Conservation (phyloP, 23 tunicate species). For the Ascidia mentula region DNA sequence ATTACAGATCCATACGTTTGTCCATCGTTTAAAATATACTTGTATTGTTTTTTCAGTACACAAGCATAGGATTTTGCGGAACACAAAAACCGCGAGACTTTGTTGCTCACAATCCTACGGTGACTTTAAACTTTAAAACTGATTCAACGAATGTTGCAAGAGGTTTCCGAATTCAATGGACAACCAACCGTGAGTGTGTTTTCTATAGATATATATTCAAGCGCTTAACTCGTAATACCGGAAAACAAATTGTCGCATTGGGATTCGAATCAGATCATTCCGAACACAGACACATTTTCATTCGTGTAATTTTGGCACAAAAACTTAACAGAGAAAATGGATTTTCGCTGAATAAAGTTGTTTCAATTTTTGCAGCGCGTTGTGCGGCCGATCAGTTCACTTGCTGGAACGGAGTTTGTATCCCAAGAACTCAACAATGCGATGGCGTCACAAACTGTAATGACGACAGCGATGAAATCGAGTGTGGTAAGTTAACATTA, state of each 20-base stretch:
- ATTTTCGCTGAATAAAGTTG: too few species aligned
- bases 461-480: conserved; percentile 41
- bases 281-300: too few species aligned
- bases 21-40: too few species aligned
- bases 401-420: conserved; percentile 37
- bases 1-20: neutral
- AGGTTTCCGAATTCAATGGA: conserved; percentile 29
- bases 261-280: too few species aligned
- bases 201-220: too few species aligned
- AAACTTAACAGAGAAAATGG: too few species aligned
- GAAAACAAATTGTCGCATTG: too few species aligned
- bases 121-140: conserved; percentile 11
- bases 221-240: too few species aligned
- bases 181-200: conserved; percentile 16
- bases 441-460: conserved; percentile 19
- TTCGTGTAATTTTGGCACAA: too few species aligned
- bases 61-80: conserved; percentile 26
- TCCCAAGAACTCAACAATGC: neutral
- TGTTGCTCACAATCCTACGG: neutral
- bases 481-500: conserved; percentile 26
- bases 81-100: conserved; percentile 5
- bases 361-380: conserved; percentile 13
- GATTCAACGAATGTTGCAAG: neutral
- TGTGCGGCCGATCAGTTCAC: conserved; percentile 8
- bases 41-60: conserved; percentile 18